These are phyloP conservation scores for Jordanella pulchra DNA, from an alignment of 2,797 vertebrate genomes.

Conservation along the genomic window DNA sequence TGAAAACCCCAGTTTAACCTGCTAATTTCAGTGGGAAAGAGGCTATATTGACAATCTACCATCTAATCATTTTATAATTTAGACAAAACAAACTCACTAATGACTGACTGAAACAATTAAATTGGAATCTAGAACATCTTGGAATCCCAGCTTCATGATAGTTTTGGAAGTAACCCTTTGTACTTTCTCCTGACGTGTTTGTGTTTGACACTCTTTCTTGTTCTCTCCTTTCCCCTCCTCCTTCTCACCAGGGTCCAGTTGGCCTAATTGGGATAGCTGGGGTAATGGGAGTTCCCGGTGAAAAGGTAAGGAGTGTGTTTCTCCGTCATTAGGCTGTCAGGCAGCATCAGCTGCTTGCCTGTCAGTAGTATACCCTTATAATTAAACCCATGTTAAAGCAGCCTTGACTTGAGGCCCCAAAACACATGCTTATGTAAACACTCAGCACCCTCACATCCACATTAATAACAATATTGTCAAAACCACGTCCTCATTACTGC, in stretches of 20 bases:
- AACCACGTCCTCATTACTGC: constrained; percentile 13
- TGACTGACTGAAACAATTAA: constrained; percentile 9
- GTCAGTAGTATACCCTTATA: constrained; percentile 60
- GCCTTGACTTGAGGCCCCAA: constrained; percentile 32
- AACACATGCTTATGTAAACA: constrained; percentile 56
- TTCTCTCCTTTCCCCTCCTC: constrained; percentile 17
- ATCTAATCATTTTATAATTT: not conserved
- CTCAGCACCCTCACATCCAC: constrained; percentile 51
- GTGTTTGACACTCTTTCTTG: constrained; percentile 5
- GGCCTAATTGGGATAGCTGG: constrained; percentile 88
- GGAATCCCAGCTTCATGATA: constrained; percentile 54
- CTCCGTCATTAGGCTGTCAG: constrained; percentile 73
- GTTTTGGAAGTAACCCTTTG: constrained; percentile 28
- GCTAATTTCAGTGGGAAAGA: no score
- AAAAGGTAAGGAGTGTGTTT: constrained; percentile 86
- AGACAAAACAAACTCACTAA: not conserved
- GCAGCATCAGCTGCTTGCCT: constrained; percentile 56
- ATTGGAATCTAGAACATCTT: constrained; percentile 38
- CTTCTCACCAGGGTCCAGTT: constrained; percentile 79
- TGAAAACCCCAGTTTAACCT: no score
- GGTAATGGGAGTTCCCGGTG: constrained; percentile 83
- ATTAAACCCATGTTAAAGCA: constrained; percentile 64
- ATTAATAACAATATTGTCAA: constrained; percentile 51
- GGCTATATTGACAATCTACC: not conserved
- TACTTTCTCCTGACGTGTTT: constrained; percentile 34